phyloP scores from a whole-genome alignment of 2,797 vertebrate species.

The Macropodus opercularis region DNA sequence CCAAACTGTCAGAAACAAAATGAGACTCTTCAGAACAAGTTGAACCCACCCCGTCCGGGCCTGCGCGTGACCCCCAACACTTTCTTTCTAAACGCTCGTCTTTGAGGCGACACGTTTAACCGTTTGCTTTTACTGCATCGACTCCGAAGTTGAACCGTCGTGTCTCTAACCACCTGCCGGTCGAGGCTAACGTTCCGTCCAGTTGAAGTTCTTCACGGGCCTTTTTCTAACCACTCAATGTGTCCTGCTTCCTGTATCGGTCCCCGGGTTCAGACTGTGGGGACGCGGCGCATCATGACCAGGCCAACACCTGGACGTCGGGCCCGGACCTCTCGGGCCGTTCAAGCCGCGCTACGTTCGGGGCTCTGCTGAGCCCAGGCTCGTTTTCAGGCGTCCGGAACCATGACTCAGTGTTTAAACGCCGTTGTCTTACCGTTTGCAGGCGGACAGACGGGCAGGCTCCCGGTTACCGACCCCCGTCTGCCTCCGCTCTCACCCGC shows the following conservation, averaged over 20 bases:
- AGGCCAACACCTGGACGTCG: conserved; percentile 41
- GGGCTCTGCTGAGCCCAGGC: neutral
- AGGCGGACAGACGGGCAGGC: conserved; percentile 35
- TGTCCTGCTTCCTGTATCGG: neutral
- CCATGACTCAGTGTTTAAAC: conserved; percentile 27
- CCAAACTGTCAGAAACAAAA: conserved; percentile 43
- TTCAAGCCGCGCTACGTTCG: neutral
- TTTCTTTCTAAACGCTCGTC: too few relatives aligned
- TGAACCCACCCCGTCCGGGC: neutral
- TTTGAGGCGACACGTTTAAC: too few relatives aligned
- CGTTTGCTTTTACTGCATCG: too few relatives aligned
- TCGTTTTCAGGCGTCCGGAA: neutral
- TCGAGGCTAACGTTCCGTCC: too few relatives aligned
- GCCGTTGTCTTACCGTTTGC: conserved; percentile 35
- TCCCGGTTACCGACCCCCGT: conserved; percentile 15
- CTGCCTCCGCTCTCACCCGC: neutral
- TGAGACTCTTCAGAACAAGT: neutral
- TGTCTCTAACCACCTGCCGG: too few relatives aligned
- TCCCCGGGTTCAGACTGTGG: conserved; percentile 15
- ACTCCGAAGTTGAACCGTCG: too few relatives aligned
- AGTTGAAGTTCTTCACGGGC: too few relatives aligned
- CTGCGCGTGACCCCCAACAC: neutral
- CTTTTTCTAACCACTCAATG: neutral
- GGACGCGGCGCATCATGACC: conserved; percentile 22
- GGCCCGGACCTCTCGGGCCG: neutral